A percentile compares a stretch with the other conserved stretches of the same genome.
These are phyloP conservation scores for Macropus fuliginosus DNA, from an alignment of 2,797 vertebrate species.

Conservation along the genomic window DNA sequence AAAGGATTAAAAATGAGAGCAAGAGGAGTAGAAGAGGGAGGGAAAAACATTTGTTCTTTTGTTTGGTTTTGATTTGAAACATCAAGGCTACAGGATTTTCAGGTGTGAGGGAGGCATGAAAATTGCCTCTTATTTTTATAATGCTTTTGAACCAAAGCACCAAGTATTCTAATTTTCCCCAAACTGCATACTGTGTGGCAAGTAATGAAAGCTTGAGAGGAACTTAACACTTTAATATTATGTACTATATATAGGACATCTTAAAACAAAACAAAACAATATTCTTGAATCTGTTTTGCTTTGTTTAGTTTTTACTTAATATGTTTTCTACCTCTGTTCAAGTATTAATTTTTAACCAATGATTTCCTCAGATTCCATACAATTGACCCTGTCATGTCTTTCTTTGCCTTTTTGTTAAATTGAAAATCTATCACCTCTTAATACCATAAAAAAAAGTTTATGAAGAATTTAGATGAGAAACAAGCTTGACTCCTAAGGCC, in stretches of 20 bases:
- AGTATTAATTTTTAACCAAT: slow-evolving; percentile 81
- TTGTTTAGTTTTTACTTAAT: not conserved
- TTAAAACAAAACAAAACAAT: not conserved
- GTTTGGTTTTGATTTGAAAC: slow-evolving; percentile 56
- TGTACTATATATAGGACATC: not conserved
- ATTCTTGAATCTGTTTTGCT: slow-evolving; percentile 14
- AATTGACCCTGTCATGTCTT: slow-evolving; percentile 67
- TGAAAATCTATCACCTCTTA: slow-evolving; percentile 67
- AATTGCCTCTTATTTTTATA: slow-evolving; percentile 76
- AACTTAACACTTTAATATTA: slow-evolving; percentile 26
- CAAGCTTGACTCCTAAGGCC: slow-evolving; percentile 65
- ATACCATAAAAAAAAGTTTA: slow-evolving; percentile 68
- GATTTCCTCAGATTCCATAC: slow-evolving; percentile 70
- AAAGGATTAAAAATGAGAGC: slow-evolving; percentile 69
- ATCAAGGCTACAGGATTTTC: slow-evolving; percentile 42
- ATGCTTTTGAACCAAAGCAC: slow-evolving; percentile 4
- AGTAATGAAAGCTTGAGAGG: slow-evolving; percentile 40
- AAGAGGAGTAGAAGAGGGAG: slow-evolving; percentile 15
- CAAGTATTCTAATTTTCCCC: slow-evolving; percentile 48
- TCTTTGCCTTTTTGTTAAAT: slow-evolving; percentile 70
- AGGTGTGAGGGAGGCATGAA: slow-evolving; percentile 66
- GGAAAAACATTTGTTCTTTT: slow-evolving; percentile 3
- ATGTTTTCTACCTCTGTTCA: slow-evolving; percentile 66
- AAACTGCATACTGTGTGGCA: not conserved
- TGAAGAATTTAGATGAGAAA: slow-evolving; percentile 48